Base-by-base conservation (phyloP, 2,797 vertebrate species). In the Platyrinchus mystaceus region DNA sequence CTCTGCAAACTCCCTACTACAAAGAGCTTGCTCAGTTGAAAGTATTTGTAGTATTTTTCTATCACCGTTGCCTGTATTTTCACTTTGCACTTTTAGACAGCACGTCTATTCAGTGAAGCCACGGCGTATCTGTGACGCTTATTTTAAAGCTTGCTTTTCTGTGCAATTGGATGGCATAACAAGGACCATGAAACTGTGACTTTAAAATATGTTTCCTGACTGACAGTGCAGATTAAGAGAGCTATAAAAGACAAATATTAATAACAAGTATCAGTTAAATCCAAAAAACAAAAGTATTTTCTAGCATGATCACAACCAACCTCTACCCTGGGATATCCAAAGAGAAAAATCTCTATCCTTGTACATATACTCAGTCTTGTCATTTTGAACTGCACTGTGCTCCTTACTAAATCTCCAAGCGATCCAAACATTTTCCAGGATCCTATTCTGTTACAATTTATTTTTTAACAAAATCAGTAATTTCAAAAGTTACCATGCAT, bases 151-250 rank as follows among this genome's bases (percentile, higher is more conserved):
- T 60, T 77, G 71, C 26, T 92, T 37, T 66, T 85, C 73, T 53
- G 44, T 55, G 34, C 53, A 68, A n/a, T 2, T 60, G 70, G 36
- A 90, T 83, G 94, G 94, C 93, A 94, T 4, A 53, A 94, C 97
- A 95, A 89, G 85, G 93, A 92, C 88, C 84, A 56, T n/a, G 82
- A 96, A 92, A 95, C 75, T 77, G 91, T 93, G 91, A 93, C 94
- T 97, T 97, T 96, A 92, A 97, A 96, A 87, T 75, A 87, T 76
- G 64, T 84, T 96, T 97, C 93, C 94, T 81, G 89, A 92, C 95
- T 91, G 96, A 89, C 69, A 90, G 28, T 84, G 69, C 73, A 68
- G 69, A 94, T 95, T 97, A 79, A 86, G 90, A 89, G 75, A 96
- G 94, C 91, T 92, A 89, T 87, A 95, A 94, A 95, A 95, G 84